Evolutionary conservation across 2,113 vertebrate species (phyloP), one percentile per base, ranked within the genome.

Genomic region (Lipophrys pholis): DNA sequence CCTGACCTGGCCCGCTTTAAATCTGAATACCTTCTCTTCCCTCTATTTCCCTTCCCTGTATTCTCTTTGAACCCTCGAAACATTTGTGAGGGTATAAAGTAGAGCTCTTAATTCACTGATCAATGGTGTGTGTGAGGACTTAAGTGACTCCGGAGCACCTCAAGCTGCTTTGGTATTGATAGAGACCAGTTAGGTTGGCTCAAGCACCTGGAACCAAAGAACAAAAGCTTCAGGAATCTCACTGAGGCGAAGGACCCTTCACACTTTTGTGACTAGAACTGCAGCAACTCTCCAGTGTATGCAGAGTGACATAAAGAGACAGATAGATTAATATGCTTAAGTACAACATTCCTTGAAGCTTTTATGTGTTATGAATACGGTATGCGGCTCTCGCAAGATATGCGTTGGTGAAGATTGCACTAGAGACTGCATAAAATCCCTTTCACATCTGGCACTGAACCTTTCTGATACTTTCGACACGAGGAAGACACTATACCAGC

Each of bases 101-200:
- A 54, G 55, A 45, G 52, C 52, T 68, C 62, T 14, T 46, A 14
- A 59, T 39, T 53, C 42, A 11, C 50, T 11, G 30, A 17, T 73
- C 53, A 69, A 15, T 48, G 6, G 12, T 40, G 36, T 42, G 49
- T 69, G 16, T 39, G 15, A 41, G 46, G 14, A 69, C 15, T 68
- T 15, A 35, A 1, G 14, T 57, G 16, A 76, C 46, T 61, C 16
- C 12, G 39, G 11, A 60, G 40, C 57, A 59, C 8, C 42, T 30
- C 40, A 14, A 76, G 40, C 1, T 6, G 40, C 21, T 42, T 71
- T 57, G 59, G 30, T 50, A 58, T 57, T 15, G 1, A 55, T 16
- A 36, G 43, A 59, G 39, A 11, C 38, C 48, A n/a, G 49, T 14
- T 7, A 46, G 46, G 6, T 14, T 41, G 12, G 12, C 21, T 55